Evolutionary conservation across 2,888 invertebrate genomes (phyloP).

Genomic region (Drosophila mettleri): DNA sequence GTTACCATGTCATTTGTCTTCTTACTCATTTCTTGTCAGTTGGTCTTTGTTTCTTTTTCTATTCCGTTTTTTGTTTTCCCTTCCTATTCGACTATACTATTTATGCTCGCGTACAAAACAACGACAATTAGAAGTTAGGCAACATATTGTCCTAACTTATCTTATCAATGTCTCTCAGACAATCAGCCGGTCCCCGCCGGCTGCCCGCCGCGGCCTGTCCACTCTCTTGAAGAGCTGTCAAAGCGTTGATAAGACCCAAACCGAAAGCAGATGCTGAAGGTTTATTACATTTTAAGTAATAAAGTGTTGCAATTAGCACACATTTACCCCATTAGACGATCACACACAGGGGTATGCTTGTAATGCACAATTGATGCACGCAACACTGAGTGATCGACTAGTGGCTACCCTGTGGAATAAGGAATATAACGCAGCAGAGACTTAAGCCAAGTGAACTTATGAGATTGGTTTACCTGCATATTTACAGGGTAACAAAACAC

Average conservation of each 20-base stretch:
- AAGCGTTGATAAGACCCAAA: constrained; percentile 24
- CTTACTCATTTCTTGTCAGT: background rate
- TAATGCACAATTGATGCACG: constrained; percentile 29
- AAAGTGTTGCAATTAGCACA: constrained; percentile 75
- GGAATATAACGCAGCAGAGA: no score
- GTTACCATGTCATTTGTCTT: constrained; percentile 19
- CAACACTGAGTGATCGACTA: background rate
- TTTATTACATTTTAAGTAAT: constrained; percentile 46
- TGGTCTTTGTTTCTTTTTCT: background rate
- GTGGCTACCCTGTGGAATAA: constrained; percentile 21
- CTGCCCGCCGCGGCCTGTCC: background rate
- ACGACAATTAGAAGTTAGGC: constrained; percentile 74
- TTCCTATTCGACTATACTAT: constrained; percentile 12
- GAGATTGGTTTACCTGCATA: no score
- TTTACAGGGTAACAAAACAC: background rate
- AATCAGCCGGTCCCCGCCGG: background rate
- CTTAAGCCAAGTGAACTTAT: no score
- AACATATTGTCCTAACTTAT: constrained; percentile 52
- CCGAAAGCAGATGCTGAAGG: constrained; percentile 39
- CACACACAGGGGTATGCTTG: background rate
- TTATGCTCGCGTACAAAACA: constrained; percentile 57
- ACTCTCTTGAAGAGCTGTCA: background rate
- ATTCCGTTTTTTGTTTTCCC: background rate
- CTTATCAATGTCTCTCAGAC: constrained; percentile 47
- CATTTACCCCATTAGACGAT: constrained; percentile 53